These are phyloP conservation scores for Oscheius sp. DNA, from an alignment of 2,888 invertebrate species.

Conservation along the genomic window DNA sequence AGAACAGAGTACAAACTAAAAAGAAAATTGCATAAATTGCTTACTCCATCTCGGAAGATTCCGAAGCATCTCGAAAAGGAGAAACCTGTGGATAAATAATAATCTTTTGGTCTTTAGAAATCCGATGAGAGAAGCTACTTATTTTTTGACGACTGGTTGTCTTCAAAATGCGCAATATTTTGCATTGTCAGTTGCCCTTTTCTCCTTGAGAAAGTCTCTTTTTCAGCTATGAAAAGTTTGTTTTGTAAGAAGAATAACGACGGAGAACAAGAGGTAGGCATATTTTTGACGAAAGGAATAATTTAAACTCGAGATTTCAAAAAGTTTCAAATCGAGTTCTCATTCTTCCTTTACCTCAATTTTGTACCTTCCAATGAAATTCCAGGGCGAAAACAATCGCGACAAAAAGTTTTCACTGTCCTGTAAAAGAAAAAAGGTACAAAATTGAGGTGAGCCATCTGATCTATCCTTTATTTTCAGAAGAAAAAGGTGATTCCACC, in stretches of 20 bases:
- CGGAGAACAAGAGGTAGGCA: conserved; percentile 1
- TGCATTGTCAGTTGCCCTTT: neutral
- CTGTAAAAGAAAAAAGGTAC: conserved; percentile 22
- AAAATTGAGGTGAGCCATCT: too few relatives aligned
- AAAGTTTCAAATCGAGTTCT: neutral
- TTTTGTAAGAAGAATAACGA: conserved; percentile 2
- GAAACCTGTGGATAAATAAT: too few relatives aligned
- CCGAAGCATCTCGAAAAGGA: too few relatives aligned
- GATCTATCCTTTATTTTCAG: too few relatives aligned
- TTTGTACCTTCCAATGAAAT: neutral
- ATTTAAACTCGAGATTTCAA: neutral
- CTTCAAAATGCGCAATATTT: conserved; percentile 16
- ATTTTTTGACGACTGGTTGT: neutral
- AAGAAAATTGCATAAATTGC: too few relatives aligned
- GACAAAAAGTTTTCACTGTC: conserved; percentile 9
- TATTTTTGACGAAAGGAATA: neutral
- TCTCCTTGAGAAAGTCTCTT: neutral
- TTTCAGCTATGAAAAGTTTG: conserved; percentile 8
- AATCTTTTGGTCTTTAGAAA: too few relatives aligned
- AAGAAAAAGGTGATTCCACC: conserved; percentile 3
- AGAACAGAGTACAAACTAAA: too few relatives aligned
- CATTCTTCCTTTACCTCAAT: neutral
- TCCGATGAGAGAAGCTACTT: neutral
- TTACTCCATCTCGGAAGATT: too few relatives aligned
- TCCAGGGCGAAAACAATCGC: neutral